These are phyloP conservation scores for Temnothorax curvispinosus DNA, from an alignment of 1,140 invertebrate genomes.

Conservation along the genomic window DNA sequence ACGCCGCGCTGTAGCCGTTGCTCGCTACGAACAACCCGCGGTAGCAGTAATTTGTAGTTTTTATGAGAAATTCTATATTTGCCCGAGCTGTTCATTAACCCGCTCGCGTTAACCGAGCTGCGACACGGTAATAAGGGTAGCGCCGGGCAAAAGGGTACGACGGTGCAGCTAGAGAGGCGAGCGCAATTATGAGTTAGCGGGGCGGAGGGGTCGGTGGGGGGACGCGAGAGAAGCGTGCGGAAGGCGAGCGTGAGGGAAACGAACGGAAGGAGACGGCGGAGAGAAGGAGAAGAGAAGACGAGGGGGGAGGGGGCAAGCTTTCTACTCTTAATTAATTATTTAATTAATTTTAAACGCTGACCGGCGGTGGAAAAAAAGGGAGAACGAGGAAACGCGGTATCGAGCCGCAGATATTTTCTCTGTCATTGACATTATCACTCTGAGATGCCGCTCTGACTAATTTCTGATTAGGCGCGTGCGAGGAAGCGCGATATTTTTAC, in stretches of 20 bases:
- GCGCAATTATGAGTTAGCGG: constrained; percentile 61
- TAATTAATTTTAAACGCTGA: constrained; percentile 67
- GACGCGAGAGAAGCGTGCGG: neutral
- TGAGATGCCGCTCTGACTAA: neutral
- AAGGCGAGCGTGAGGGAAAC: constrained; percentile 5
- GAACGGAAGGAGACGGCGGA: neutral
- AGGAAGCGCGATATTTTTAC: neutral
- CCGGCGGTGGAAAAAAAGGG: constrained; percentile 43
- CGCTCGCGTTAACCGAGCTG: constrained; percentile 74
- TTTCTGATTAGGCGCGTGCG: constrained; percentile 13
- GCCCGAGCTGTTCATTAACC: constrained; percentile 77
- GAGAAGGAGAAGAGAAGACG: neutral
- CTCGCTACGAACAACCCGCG: constrained; percentile 54
- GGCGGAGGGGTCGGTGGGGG: neutral
- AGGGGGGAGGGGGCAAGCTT: constrained; percentile 34
- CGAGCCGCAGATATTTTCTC: constrained; percentile 18
- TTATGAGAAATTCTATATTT: constrained; percentile 77
- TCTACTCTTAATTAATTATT: constrained; percentile 78
- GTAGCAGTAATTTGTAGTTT: constrained; percentile 75
- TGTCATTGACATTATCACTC: constrained; percentile 26
- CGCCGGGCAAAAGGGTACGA: constrained; percentile 59
- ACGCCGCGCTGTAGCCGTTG: constrained; percentile 9
- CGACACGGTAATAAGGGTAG: constrained; percentile 76
- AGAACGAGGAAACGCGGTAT: constrained; percentile 23
- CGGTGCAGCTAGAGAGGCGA: constrained; percentile 40